Base-by-base conservation (phyloP, 2,797 vertebrate species). In the Sebastes steindachneri region DNA sequence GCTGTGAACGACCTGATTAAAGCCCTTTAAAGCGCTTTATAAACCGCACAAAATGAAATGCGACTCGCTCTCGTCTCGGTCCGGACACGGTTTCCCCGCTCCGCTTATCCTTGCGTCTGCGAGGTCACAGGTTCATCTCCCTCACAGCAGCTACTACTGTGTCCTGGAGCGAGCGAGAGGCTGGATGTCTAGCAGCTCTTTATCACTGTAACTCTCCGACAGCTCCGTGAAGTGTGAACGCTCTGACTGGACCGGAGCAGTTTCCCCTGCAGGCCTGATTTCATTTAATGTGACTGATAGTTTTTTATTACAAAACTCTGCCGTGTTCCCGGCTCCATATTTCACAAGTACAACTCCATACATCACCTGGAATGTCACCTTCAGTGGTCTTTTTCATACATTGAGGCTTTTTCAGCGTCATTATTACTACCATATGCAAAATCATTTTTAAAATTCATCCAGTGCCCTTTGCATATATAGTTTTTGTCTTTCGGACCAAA, bases 61-160 rank as follows among this genome's bases (percentile, higher is more conserved):
- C 8, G 25, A 19, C 54, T 12, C 2, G 4, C 73, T 45, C 15
- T 41, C 5, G 11, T 66, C 77, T 66, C 33, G 4, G 64, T 35
- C 11, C 4, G 21, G 70, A 69, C 48, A 45, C 7, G 10, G 25
- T 67, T 63, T 75, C 33, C 33, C 14, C 1, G 21, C 41, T 58
- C 41, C 0, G 3, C 37, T 79, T 7, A 2, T 7, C 55, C 57
- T 62, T 26, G 5, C 1, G 2, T 21, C 68, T 68, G 23, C 15
- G 41, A 77, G 85, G 81, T 90, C 88, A 75, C 58, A 11, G 84
- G 87, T 86, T 89, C 80, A 75, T 25, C 58, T 88, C 84, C 85
- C 37, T 41, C 83, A 25, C 33, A 2, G 71, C 80, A 11, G 68
- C 68, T 7, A 2, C 37, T 41, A 41, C 57, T 11, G 21, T 31